These are phyloP conservation scores for Cichlasoma orientale DNA, from an alignment of 2,797 vertebrate genomes.

Conservation along the genomic window DNA sequence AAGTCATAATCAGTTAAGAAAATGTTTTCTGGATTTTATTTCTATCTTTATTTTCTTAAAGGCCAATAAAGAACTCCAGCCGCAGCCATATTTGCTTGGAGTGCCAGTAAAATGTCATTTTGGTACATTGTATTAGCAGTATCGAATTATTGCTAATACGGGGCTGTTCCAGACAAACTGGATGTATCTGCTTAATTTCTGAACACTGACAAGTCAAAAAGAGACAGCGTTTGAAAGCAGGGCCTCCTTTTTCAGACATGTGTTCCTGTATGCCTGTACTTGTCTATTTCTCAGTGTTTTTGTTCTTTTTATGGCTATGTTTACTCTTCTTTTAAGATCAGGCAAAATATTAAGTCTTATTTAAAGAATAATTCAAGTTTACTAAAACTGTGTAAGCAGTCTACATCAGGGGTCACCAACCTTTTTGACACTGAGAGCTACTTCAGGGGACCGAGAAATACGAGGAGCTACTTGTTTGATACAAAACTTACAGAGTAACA, in stretches of 20 bases:
- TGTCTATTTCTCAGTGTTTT: neutral
- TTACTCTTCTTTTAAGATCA: neutral
- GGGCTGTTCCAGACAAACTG: neutral
- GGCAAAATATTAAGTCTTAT: too few relatives aligned
- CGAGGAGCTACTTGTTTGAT: too few relatives aligned
- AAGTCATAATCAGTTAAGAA: conserved; percentile 58
- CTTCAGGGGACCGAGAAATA: too few relatives aligned
- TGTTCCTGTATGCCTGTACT: neutral
- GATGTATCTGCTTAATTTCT: conserved; percentile 25
- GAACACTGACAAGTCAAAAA: neutral
- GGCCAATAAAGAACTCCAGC: conserved; percentile 29
- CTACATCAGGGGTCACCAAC: too few relatives aligned
- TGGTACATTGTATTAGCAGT: conserved; percentile 27
- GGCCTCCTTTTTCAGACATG: neutral
- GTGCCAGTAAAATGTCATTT: conserved; percentile 41
- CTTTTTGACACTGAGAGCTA: too few relatives aligned
- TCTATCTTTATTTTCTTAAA: conserved; percentile 41
- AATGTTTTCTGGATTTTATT: conserved; percentile 37
- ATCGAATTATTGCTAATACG: conserved; percentile 15
- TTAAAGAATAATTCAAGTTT: too few relatives aligned
- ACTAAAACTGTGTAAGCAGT: too few relatives aligned
- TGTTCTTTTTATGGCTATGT: neutral
- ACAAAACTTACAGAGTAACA: too few relatives aligned
- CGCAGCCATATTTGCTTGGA: conserved; percentile 42
- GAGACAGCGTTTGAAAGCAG: neutral